Base-by-base conservation (phyloP, 2,888 invertebrate species). In the Drosophila anomalata region DNA sequence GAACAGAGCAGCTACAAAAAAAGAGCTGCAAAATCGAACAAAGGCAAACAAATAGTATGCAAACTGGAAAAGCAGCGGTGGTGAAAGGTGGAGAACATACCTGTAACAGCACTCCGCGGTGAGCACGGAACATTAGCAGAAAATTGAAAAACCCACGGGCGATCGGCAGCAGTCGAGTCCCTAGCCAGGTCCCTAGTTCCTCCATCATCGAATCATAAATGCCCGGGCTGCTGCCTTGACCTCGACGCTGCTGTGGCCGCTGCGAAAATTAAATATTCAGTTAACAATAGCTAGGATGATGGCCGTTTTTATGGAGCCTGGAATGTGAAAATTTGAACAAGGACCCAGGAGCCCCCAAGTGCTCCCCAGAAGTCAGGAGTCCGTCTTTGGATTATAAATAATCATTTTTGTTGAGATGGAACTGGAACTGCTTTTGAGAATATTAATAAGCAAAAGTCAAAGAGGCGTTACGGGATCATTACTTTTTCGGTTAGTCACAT, bases 81-180 rank as follows among this genome's bases (percentile, higher is more conserved):
- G 42, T 33, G 52, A 33, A 39, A 26, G 17, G 22, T 31, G 12
- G n/a, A 47, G n/a, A 51, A 39, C 51, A 31, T 36, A 36, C 36
- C 47, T 14, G 42, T 36, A 36, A n/a, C 12, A 36, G 36, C 36
- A 20, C 41, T 42, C 41, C 41, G 47, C 7, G 26, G 24, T 3
- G 14, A 41, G 50, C 36, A 22, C 59, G 53, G 29, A 57, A 66
- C 80, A 78, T 72, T 50, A 57, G 84, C 84, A 81, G 79, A 85
- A 81, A 84, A 81, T 81, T 81, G 75, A 78, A 80, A 80, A 75
- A 33, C 56, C 74, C 63, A 63, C 69, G 22, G 67, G 62, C 78
- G 66, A 78, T 80, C 78, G 65, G 14, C 44, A 44, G 39, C n/a
- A 36, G 36, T n/a, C 17, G 17, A 17, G 17, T 17, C 17, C 17